These are phyloP conservation scores for Mus spretus DNA, from an alignment of 2,797 vertebrate species.

Conservation along the genomic window DNA sequence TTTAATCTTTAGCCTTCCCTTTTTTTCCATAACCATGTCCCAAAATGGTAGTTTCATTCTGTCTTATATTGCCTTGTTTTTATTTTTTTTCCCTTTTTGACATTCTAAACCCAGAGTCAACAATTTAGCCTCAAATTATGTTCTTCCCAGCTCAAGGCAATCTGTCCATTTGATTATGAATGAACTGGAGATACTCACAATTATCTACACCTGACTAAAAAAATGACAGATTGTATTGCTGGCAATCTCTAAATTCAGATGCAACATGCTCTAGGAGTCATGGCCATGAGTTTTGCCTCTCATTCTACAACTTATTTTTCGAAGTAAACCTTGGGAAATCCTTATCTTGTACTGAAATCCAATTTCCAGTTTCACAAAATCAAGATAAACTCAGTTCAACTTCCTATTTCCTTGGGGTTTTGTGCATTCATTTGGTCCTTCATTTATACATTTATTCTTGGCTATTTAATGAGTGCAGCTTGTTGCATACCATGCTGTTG, in stretches of 20 bases:
- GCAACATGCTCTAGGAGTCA: background rate
- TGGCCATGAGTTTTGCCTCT: background rate
- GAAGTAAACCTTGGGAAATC: background rate
- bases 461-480: background rate
- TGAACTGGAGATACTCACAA: background rate
- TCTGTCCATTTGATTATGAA: background rate
- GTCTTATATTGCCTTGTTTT: background rate
- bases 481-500: background rate
- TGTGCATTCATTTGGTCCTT: background rate
- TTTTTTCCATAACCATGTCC: background rate
- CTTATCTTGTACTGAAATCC: background rate
- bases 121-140: background rate
- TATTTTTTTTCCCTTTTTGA: conserved; percentile 36
- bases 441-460: background rate
- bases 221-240: background rate
- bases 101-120: conserved; percentile 33
- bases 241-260: conserved; percentile 1
- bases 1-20: background rate
- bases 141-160: background rate
- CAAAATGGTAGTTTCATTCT: background rate
- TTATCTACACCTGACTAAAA: background rate
- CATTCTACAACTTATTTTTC: background rate
- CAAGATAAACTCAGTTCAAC: background rate
- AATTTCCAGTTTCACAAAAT: conserved; percentile 46
- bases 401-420: background rate